Percentiles rank a stretch among this genome's conserved stretches.
Evolutionary conservation across 2,888 invertebrate genomes (phyloP).

Genomic region (Ennomos quercinarius): DNA sequence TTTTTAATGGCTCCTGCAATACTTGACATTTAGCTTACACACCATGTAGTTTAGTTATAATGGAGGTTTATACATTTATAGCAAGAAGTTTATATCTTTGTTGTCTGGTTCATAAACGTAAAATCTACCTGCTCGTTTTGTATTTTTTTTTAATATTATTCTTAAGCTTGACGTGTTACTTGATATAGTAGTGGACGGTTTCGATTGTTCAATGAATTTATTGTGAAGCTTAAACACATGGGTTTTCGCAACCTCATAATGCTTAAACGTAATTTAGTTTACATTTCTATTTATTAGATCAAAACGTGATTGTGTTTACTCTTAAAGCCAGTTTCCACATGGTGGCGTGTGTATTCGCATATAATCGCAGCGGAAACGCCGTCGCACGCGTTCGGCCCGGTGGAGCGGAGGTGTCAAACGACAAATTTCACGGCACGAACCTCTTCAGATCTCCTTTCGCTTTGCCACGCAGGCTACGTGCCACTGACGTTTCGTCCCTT

Average conservation of each 20-base stretch:
- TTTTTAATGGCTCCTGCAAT: background rate
- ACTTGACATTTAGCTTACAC: slow-evolving; percentile 3
- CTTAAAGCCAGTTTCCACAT: slow-evolving; percentile 52
- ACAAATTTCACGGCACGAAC: slow-evolving; percentile 68
- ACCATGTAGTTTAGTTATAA: too few relatives aligned
- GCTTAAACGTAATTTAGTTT: slow-evolving; percentile 30
- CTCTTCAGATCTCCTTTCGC: slow-evolving; percentile 59
- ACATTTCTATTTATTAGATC: slow-evolving; percentile 38
- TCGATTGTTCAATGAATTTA: background rate
- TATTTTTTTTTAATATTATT: too few relatives aligned
- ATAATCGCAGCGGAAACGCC: slow-evolving; percentile 64
- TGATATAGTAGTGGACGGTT: background rate
- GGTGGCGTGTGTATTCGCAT: slow-evolving; percentile 51
- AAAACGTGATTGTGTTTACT: slow-evolving; percentile 48
- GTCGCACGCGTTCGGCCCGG: slow-evolving; percentile 54
- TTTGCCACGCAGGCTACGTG: slow-evolving; percentile 54
- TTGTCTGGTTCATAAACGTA: too few relatives aligned
- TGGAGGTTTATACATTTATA: too few relatives aligned
- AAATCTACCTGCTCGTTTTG: too few relatives aligned
- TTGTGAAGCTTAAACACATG: background rate
- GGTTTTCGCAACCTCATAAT: slow-evolving; percentile 18
- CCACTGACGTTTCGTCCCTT: slow-evolving; percentile 50
- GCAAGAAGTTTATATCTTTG: too few relatives aligned
- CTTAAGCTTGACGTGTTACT: background rate
- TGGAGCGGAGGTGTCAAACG: slow-evolving; percentile 72